Evolutionary conservation across 2,797 vertebrate genomes (phyloP).

Genomic region (Anguilla megastoma): DNA sequence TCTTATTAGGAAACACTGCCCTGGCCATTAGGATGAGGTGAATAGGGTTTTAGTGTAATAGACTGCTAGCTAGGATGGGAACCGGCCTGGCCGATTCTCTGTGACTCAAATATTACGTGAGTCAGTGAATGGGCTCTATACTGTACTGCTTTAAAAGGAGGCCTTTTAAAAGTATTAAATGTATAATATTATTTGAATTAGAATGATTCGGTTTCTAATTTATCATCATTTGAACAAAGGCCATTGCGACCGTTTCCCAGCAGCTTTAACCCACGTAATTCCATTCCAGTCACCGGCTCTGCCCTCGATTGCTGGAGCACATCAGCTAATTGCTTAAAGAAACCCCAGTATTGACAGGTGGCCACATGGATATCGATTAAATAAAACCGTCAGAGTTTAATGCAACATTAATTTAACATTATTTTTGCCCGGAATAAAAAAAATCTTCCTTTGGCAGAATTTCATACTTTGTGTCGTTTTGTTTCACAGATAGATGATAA

Average conservation of each 20-base stretch:
- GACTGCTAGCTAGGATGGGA: too few relatives aligned
- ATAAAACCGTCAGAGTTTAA: slow-evolving; percentile 67
- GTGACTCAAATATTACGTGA: not conserved
- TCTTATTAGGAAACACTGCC: too few relatives aligned
- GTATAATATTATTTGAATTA: slow-evolving; percentile 38
- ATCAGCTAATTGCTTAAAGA: slow-evolving; percentile 79
- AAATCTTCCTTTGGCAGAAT: slow-evolving; percentile 40
- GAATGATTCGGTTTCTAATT: not conserved
- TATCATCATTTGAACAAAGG: not conserved
- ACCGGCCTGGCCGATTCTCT: not conserved
- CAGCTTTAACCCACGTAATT: slow-evolving; percentile 29
- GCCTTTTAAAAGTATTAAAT: slow-evolving; percentile 40
- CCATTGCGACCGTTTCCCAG: slow-evolving; percentile 21
- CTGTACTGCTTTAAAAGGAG: not conserved
- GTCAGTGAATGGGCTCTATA: not conserved
- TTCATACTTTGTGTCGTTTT: not conserved
- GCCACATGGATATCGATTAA: slow-evolving; percentile 70
- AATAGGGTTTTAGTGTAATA: too few relatives aligned
- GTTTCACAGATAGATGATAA: not conserved
- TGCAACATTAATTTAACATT: slow-evolving; percentile 50
- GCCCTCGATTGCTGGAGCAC: slow-evolving; percentile 73
- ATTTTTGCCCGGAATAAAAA: slow-evolving; percentile 51
- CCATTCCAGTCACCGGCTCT: slow-evolving; percentile 39
- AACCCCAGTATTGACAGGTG: slow-evolving; percentile 76
- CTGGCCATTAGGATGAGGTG: too few relatives aligned